Conservation (phyloP, 2,888 invertebrate genomes). For the Clostera curtula region DNA sequence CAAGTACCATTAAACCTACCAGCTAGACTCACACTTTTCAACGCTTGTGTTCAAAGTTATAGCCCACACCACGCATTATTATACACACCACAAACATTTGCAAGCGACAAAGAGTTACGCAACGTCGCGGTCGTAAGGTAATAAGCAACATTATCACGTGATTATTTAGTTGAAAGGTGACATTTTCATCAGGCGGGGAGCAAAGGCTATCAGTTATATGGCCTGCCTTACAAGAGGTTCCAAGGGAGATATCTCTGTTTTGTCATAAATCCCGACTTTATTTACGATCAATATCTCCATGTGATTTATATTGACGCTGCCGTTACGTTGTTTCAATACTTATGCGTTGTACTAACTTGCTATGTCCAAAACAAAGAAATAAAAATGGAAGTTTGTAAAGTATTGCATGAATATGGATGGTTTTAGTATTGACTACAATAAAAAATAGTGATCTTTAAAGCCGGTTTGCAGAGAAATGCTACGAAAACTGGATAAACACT, state of each 20-base stretch:
- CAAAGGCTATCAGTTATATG: constrained; percentile 42
- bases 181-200: constrained; percentile 41
- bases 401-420: too few relatives aligned
- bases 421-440: too few relatives aligned
- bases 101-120: neutral
- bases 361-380: constrained; percentile 23
- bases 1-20: too few relatives aligned
- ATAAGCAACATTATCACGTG: constrained; percentile 27
- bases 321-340: constrained; percentile 40
- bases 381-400: too few relatives aligned
- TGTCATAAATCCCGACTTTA: constrained; percentile 59
- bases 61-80: too few relatives aligned
- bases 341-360: constrained; percentile 31
- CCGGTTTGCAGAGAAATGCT: too few relatives aligned
- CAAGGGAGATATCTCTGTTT: constrained; percentile 47
- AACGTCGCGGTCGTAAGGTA: constrained; percentile 4
- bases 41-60: too few relatives aligned
- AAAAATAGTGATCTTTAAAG: too few relatives aligned
- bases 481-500: too few relatives aligned
- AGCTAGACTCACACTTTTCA: too few relatives aligned
- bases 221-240: constrained; percentile 21
- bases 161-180: constrained; percentile 38
- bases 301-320: constrained; percentile 57
- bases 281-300: constrained; percentile 58
- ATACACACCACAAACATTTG: too few relatives aligned